Percentiles rank a stretch among this genome's conserved stretches.
Evolutionary conservation across 2,113 vertebrate species (phyloP).

Genomic region (Aegotheles bennettii): DNA sequence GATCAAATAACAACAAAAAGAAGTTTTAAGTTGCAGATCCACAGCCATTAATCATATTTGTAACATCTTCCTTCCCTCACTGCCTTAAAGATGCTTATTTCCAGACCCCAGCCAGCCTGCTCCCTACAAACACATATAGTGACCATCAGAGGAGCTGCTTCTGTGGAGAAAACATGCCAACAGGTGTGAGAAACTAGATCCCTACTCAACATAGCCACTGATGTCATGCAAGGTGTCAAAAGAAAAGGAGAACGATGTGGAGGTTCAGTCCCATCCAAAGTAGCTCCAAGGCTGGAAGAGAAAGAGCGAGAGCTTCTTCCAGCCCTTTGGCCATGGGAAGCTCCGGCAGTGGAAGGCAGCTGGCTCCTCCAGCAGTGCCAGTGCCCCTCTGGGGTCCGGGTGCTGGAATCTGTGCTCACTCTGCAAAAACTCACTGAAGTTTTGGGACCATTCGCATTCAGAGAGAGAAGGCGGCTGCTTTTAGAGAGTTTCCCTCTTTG

Average conservation of each 20-base stretch:
- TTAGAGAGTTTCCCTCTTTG: background rate
- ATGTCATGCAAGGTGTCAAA: background rate
- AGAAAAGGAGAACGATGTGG: background rate
- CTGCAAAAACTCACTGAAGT: background rate
- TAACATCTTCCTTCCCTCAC: background rate
- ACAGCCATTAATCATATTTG: slow-evolving; percentile 30
- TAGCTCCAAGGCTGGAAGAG: background rate
- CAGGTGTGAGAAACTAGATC: background rate
- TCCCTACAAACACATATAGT: background rate
- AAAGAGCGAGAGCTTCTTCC: background rate
- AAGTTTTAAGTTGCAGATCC: slow-evolving; percentile 15
- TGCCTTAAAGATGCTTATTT: slow-evolving; percentile 2
- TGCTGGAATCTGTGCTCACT: background rate
- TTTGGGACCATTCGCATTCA: background rate
- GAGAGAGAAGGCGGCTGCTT: background rate
- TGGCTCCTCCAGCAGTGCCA: background rate
- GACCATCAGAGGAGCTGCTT: background rate
- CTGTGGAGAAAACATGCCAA: background rate
- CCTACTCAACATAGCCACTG: background rate
- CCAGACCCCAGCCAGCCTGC: background rate
- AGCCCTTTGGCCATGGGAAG: background rate
- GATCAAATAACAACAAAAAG: slow-evolving; percentile 42
- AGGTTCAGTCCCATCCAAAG: background rate
- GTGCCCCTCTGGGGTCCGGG: background rate
- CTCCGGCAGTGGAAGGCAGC: background rate